Conservation (phyloP, 2,113 vertebrate species). For the Rutilus rutilus region DNA sequence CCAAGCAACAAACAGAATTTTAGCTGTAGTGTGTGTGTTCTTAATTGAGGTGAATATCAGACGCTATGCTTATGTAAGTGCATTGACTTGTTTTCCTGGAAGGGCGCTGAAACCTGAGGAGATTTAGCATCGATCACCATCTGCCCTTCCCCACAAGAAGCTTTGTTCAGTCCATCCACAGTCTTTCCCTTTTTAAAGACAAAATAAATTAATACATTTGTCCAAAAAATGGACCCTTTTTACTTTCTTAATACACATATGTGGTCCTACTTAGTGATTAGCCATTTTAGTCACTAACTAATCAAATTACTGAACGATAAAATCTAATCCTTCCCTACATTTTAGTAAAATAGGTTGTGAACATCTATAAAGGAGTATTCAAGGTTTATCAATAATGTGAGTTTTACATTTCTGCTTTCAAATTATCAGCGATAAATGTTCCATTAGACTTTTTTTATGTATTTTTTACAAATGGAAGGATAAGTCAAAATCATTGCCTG, state of each 20-base stretch:
- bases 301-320: background rate
- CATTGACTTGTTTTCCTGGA: slow-evolving; percentile 34
- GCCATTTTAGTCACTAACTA: background rate
- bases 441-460: background rate
- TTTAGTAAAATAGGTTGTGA: background rate
- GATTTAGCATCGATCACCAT: slow-evolving; percentile 43
- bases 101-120: slow-evolving; percentile 42
- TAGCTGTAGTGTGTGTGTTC: background rate
- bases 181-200: background rate
- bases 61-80: background rate
- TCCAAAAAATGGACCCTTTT: background rate
- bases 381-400: background rate
- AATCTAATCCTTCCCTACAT: background rate
- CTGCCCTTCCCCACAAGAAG: background rate
- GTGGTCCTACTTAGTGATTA: background rate
- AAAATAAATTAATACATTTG: background rate
- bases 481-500: background rate
- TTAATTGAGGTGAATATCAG: slow-evolving; percentile 11
- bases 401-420: background rate
- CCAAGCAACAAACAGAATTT: slow-evolving; percentile 16
- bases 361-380: background rate
- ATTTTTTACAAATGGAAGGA: background rate
- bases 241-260: background rate
- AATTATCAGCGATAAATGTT: background rate
- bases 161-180: background rate